Conservation (phyloP, 1,140 invertebrate species). For the Littorina saxatilis region DNA sequence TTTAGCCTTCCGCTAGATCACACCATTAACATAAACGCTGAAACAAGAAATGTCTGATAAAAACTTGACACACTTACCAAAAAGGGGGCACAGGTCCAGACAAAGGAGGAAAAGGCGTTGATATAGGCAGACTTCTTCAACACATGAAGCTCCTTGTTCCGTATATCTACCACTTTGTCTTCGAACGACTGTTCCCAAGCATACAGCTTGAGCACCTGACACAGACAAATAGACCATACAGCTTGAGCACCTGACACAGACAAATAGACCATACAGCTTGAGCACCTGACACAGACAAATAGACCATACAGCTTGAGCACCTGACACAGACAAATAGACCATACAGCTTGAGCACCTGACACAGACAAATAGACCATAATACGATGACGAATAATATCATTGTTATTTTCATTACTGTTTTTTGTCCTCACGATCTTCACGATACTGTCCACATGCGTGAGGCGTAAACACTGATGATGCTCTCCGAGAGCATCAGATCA, state of each 20-base stretch:
- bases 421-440: neutral
- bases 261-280: too few species aligned
- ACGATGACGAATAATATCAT: neutral
- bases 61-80: constrained; percentile 77
- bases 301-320: too few species aligned
- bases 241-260: too few species aligned
- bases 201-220: constrained; percentile 73
- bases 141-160: constrained; percentile 75
- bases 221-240: neutral
- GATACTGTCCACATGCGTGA: neutral
- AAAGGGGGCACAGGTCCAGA: constrained; percentile 97
- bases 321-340: too few species aligned
- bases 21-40: too few species aligned
- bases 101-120: constrained; percentile 87
- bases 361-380: neutral
- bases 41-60: too few species aligned
- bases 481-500: too few species aligned
- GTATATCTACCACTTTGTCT: constrained; percentile 71
- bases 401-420: neutral
- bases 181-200: constrained; percentile 77
- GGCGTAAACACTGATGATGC: neutral
- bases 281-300: too few species aligned
- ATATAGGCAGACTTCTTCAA: constrained; percentile 77
- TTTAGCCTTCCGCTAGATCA: too few species aligned
- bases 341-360: too few species aligned